phyloP scores from a whole-genome alignment of 2,888 invertebrate genomes.

The Neuroscelio doddi region DNA sequence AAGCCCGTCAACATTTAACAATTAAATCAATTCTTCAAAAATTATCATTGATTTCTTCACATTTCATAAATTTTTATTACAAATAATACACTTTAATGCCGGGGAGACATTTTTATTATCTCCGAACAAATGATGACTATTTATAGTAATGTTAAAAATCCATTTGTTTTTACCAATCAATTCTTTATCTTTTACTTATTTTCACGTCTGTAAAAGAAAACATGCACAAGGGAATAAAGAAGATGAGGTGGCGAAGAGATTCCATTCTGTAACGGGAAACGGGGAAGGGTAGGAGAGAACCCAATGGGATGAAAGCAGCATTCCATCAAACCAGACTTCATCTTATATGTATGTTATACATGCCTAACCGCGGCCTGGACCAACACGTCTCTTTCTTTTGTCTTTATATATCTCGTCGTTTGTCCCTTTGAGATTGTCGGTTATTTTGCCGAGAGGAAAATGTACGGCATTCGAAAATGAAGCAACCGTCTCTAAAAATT shows the following conservation, averaged over 20 bases:
- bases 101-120: no score
- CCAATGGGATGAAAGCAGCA: constrained; percentile 59
- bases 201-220: no score
- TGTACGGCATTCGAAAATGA: constrained; percentile 16
- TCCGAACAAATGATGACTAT: no score
- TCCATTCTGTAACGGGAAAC: constrained; percentile 2
- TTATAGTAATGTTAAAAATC: no score
- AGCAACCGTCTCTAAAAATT: not conserved
- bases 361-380: constrained; percentile 43
- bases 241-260: not conserved
- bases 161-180: no score
- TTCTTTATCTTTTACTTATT: no score
- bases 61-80: no score
- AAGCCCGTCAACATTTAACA: constrained; percentile 22
- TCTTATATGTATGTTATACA: constrained; percentile 61
- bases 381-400: constrained; percentile 40
- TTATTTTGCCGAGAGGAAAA: constrained; percentile 30
- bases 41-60: no score
- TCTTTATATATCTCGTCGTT: constrained; percentile 30
- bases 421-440: constrained; percentile 38
- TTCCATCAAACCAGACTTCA: constrained; percentile 72
- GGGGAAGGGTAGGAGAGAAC: not conserved
- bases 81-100: no score
- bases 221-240: no score
- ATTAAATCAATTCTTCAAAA: constrained; percentile 17